These are phyloP conservation scores for Xenopus tropicalis DNA, from an alignment of 2,113 vertebrate species.

Conservation along the genomic window DNA sequence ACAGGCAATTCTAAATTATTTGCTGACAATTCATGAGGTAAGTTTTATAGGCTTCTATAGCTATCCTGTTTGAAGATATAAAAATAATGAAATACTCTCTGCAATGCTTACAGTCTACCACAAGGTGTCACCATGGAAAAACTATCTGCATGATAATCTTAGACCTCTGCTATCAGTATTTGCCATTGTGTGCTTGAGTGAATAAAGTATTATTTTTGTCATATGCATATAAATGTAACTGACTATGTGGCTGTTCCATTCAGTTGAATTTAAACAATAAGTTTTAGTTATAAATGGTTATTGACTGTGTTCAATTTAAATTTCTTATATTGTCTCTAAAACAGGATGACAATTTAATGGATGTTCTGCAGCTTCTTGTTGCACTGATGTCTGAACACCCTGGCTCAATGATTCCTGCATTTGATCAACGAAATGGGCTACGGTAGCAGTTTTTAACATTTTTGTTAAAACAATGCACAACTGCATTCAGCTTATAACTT, in stretches of 20 bases:
- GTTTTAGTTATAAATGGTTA: background rate
- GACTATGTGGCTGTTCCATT: no score
- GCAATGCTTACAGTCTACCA: constrained; percentile 17
- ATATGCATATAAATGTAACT: no score
- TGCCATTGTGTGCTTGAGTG: no score
- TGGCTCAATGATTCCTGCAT: constrained; percentile 88
- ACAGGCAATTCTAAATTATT: constrained; percentile 94
- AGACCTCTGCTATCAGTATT: no score
- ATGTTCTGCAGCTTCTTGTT: constrained; percentile 93
- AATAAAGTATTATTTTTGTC: no score
- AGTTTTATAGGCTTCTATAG: constrained; percentile 16
- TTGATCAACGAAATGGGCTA: constrained; percentile 94
- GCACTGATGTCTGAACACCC: constrained; percentile 97
- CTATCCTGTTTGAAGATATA: constrained; percentile 1
- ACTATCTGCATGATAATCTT: no score
- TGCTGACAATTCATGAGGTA: constrained; percentile 98
- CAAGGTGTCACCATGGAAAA: constrained; percentile 33
- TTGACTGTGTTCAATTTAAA: constrained; percentile 5
- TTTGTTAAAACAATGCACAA: constrained; percentile 22
- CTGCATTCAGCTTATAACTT: constrained; percentile 25
- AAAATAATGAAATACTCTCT: background rate
- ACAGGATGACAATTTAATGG: constrained; percentile 97
- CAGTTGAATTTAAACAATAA: background rate
- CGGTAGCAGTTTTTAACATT: constrained; percentile 68
- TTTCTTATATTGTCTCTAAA: constrained; percentile 8